Base-by-base conservation (phyloP, 1,140 invertebrate genomes). In the Listronotus oregonensis region DNA sequence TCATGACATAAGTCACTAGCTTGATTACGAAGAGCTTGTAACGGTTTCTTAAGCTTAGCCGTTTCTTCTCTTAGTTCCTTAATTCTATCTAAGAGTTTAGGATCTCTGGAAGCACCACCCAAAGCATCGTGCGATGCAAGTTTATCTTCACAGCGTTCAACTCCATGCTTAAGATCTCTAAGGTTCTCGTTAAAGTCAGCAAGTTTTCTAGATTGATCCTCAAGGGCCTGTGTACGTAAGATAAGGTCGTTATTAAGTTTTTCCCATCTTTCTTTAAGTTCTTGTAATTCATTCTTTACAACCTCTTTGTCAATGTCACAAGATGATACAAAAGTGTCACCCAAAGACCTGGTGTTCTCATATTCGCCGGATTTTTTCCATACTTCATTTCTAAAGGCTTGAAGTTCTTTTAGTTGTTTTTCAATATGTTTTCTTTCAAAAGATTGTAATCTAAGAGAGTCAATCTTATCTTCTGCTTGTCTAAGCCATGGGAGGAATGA, bases 221-320 rank as follows among this genome's bases (percentile, higher is more conserved):
- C 95, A 46, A 97, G 81, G 73, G 89, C 84, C 81, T 93, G 86
- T 57, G 90, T 85, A 75, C 89, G 75, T 77, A 78, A 65, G 66
- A 82, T 81, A 51, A 82, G 72, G 84, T 90, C 92, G 75, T 93
- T 91, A 74, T 95, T 95, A 0, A 97, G 82, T 74, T 87, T 88
- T 74, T 96, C 94, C 95, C 95, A 97, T 75, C 93, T 82, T 56
- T 90, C 87, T 79, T 92, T 94, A 75, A 96, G 86, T 50, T 85
- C 84, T 56, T 87, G 82, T 2, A 97, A 79, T 75, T 95, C 90
- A 32, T 89, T 87, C 73, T 92, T 89, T 0, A 98, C 90, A 10
- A 91, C 86, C 46, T 96, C 93, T 75, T 96, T 93, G 74, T 97
- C 95, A 55, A 92, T 88, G 74, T 97, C 94, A 67, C 94, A 95